A percentile compares a stretch with the other conserved stretches of the same genome.
phyloP scores from a whole-genome alignment of 2,113 vertebrate genomes.

The Setophaga petechia region DNA sequence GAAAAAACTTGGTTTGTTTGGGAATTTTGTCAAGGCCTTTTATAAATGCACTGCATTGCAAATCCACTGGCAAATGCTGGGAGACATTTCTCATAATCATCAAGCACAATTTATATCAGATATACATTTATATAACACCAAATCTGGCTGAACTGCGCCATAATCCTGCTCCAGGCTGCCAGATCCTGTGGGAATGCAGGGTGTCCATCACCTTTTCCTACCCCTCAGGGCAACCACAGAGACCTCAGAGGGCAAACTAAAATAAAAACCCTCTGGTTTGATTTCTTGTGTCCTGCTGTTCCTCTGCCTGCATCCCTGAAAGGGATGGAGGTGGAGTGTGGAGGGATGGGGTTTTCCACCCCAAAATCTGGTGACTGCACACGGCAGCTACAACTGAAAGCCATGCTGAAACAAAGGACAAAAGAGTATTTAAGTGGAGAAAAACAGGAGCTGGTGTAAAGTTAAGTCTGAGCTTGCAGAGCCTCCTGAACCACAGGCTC shows the following conservation, averaged over 20 bases:
- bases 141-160: background rate
- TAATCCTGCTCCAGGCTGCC: background rate
- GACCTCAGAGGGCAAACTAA: background rate
- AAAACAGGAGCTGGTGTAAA: background rate
- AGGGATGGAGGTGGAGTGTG: background rate
- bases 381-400: background rate
- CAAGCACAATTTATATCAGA: background rate
- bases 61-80: conserved; percentile 1
- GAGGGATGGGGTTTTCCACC: background rate
- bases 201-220: background rate
- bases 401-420: fast-evolving
- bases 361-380: background rate
- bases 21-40: conserved; percentile 45
- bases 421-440: background rate
- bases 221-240: background rate
- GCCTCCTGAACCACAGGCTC: background rate
- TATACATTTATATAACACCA: background rate
- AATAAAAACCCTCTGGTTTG: background rate
- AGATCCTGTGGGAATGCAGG: background rate
- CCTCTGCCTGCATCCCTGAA: fast-evolving
- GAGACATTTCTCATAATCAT: background rate
- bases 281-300: background rate
- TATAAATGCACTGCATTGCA: background rate
- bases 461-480: background rate
- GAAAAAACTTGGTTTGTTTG: background rate